These are phyloP conservation scores for Odontothrips loti DNA, from an alignment of 2,888 invertebrate genomes.

Conservation along the genomic window DNA sequence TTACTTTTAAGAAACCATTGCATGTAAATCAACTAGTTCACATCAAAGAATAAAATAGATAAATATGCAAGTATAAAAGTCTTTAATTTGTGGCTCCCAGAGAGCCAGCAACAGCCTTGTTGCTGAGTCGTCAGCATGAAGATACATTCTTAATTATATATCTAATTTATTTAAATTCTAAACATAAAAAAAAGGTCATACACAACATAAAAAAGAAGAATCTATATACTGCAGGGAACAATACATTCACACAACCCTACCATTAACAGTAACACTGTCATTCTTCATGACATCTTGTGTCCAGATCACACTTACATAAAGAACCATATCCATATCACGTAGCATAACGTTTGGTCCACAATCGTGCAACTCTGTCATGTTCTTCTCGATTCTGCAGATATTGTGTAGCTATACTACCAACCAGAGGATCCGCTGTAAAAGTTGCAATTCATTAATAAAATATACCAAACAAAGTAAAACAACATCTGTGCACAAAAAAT, in stretches of 20 bases:
- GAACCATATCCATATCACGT: conserved; percentile 61
- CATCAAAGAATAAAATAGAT: conserved; percentile 12
- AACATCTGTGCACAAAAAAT: not conserved
- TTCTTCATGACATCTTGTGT: not conserved
- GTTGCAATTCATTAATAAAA: conserved; percentile 25
- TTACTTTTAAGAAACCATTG: not conserved
- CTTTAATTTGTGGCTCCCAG: conserved; percentile 10
- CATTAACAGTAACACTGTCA: conserved; percentile 14
- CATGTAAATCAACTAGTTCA: not conserved
- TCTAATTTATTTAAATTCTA: conserved; percentile 16
- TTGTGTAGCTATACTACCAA: conserved; percentile 97
- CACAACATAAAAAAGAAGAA: conserved; percentile 8
- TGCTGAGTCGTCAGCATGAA: conserved; percentile 15
- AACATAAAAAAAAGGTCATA: conserved; percentile 21
- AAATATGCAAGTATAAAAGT: conserved; percentile 22
- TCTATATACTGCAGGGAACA: conserved; percentile 12
- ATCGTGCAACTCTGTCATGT: conserved; percentile 94
- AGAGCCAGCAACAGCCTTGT: conserved; percentile 22
- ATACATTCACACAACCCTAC: conserved; percentile 19
- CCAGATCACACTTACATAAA: conserved; percentile 16
- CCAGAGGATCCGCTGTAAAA: conserved; percentile 85
- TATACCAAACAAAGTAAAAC: not conserved
- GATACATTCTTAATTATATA: conserved; percentile 1
- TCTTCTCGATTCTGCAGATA: conserved; percentile 96
- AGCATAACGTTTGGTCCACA: conserved; percentile 97